phyloP scores from a whole-genome alignment of 2,888 invertebrate species.

The Erpobdella octoculata region DNA sequence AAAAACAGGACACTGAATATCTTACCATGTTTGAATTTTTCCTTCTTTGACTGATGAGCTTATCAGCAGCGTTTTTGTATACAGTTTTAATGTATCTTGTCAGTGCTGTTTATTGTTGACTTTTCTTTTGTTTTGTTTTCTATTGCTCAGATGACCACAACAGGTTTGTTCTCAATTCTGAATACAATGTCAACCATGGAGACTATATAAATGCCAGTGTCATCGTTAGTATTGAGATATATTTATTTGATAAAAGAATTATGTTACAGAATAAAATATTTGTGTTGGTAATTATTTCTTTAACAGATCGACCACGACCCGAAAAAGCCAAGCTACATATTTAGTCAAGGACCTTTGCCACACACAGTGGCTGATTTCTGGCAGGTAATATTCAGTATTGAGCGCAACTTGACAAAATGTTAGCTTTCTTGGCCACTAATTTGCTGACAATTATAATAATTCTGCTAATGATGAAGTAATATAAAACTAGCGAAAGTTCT shows the following conservation, averaged over 20 bases:
- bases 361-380: constrained; percentile 27
- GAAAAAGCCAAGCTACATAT: constrained; percentile 13
- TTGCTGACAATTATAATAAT: no score
- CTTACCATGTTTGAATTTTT: constrained; percentile 21
- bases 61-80: neutral
- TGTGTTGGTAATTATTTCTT: neutral
- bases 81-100: neutral
- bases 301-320: constrained; percentile 27
- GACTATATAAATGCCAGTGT: constrained; percentile 31
- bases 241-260: neutral
- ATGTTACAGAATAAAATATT: neutral
- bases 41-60: neutral
- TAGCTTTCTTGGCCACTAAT: no score
- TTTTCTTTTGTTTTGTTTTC: neutral
- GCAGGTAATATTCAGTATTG: constrained; percentile 24
- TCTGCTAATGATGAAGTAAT: no score
- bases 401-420: neutral
- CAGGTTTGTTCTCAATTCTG: constrained; percentile 2
- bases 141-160: constrained; percentile 3
- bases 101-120: no score
- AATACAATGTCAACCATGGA: constrained; percentile 15
- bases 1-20: constrained; percentile 17
- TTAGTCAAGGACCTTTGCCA: constrained; percentile 22
- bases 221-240: constrained; percentile 13
- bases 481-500: no score